Conservation (phyloP, 2,888 invertebrate species). For the Dynastes tityus region DNA sequence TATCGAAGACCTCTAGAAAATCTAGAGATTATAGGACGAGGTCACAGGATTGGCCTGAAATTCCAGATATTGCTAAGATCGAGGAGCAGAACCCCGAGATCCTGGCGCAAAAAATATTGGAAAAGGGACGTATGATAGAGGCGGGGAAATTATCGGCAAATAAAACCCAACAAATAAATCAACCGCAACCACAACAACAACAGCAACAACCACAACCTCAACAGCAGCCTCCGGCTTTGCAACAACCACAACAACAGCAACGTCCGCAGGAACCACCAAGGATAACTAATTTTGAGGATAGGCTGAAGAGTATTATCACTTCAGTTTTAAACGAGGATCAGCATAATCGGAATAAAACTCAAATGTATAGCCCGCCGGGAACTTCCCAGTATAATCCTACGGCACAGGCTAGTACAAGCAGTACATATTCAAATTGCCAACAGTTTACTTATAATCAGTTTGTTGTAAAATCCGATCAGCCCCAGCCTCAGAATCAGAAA, state of each 20-base stretch:
- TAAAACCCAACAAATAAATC: constrained; percentile 57
- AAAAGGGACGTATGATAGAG: constrained; percentile 91
- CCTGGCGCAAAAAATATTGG: constrained; percentile 90
- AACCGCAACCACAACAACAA: background rate
- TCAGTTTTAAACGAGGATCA: constrained; percentile 91
- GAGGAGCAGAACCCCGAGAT: constrained; percentile 94
- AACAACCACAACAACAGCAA: constrained; percentile 34
- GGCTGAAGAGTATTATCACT: constrained; percentile 89
- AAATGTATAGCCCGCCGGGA: constrained; percentile 52
- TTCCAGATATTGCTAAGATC: constrained; percentile 91
- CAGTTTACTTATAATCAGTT: constrained; percentile 59
- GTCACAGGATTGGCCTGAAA: constrained; percentile 93
- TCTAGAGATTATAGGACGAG: constrained; percentile 83
- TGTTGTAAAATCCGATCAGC: constrained; percentile 62
- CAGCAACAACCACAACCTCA: constrained; percentile 55
- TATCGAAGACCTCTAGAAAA: constrained; percentile 73
- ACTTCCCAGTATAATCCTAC: constrained; percentile 48
- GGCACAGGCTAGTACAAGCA: constrained; percentile 46
- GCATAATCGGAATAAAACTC: constrained; percentile 71
- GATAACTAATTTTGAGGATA: constrained; percentile 91
- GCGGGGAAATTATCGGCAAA: constrained; percentile 78
- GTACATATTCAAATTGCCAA: constrained; percentile 54
- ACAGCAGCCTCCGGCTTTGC: constrained; percentile 15
- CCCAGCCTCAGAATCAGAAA: constrained; percentile 53
- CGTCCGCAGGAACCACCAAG: constrained; percentile 84